Percentiles rank a stretch among this genome's conserved stretches.
Evolutionary conservation across 1,140 invertebrate genomes (phyloP).

Genomic region (Anastrepha ludens): DNA sequence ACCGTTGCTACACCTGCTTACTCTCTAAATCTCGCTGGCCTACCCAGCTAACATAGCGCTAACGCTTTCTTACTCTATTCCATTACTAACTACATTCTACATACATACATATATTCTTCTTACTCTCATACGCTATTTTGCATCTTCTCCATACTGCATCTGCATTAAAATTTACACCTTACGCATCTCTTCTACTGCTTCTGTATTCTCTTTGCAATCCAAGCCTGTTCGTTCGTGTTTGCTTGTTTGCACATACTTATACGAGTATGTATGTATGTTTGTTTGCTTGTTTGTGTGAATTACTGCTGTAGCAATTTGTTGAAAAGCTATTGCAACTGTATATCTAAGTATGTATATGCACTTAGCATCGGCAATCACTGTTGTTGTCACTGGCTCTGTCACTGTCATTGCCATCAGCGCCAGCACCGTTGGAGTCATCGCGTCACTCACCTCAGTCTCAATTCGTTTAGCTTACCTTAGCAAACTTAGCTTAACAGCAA

Average conservation of each 20-base stretch:
- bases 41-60: background rate
- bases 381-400: background rate
- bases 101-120: background rate
- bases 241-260: background rate
- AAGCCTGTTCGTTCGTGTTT: background rate
- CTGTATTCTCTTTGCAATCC: conserved; percentile 4
- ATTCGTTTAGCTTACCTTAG: conserved; percentile 12
- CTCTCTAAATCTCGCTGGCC: background rate
- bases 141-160: background rate
- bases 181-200: background rate
- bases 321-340: conserved; percentile 29
- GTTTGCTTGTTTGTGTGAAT: background rate
- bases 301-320: conserved; percentile 16
- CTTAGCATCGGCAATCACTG: background rate
- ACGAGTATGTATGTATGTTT: background rate
- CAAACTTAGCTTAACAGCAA: background rate
- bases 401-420: conserved; percentile 13
- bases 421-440: background rate
- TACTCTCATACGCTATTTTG: background rate
- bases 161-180: background rate
- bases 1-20: background rate
- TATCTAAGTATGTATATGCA: background rate
- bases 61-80: conserved; percentile 1
- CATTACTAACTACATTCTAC: background rate
- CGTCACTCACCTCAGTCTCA: background rate